Conservation (phyloP, 2,888 invertebrate species). For the Orchesella flavescens region DNA sequence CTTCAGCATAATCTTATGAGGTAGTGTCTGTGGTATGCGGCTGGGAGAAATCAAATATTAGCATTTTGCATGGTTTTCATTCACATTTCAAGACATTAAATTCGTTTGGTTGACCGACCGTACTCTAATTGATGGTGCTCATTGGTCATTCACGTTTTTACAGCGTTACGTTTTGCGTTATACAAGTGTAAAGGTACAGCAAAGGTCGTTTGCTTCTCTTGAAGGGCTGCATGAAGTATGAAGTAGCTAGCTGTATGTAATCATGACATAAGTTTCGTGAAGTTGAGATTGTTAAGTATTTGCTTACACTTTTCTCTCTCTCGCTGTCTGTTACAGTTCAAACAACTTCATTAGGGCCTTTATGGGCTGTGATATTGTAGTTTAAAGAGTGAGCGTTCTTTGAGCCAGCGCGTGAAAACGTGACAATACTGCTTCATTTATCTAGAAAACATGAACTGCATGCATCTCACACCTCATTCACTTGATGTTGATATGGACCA, state of each 20-base stretch:
- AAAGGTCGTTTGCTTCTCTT: slow-evolving; percentile 18
- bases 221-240: neutral
- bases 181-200: neutral
- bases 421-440: slow-evolving; percentile 21
- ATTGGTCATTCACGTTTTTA: neutral
- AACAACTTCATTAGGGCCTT: slow-evolving; percentile 23
- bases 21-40: neutral
- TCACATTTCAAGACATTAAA: neutral
- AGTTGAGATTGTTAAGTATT: neutral
- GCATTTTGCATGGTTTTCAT: neutral
- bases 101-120: slow-evolving; percentile 5
- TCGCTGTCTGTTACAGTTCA: slow-evolving; percentile 6
- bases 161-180: neutral
- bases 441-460: neutral
- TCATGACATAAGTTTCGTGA: slow-evolving; percentile 32
- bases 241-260: neutral
- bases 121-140: neutral
- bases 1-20: neutral
- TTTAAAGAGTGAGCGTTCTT: neutral
- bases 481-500: too few relatives aligned
- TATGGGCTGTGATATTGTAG: neutral
- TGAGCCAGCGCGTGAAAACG: slow-evolving; percentile 1
- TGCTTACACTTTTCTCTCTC: slow-evolving; percentile 11
- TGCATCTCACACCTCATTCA: neutral
- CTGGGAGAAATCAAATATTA: slow-evolving; percentile 15